Conservation (phyloP, 2,113 vertebrate species). For the Calyptommatus sinebrachiatus region DNA sequence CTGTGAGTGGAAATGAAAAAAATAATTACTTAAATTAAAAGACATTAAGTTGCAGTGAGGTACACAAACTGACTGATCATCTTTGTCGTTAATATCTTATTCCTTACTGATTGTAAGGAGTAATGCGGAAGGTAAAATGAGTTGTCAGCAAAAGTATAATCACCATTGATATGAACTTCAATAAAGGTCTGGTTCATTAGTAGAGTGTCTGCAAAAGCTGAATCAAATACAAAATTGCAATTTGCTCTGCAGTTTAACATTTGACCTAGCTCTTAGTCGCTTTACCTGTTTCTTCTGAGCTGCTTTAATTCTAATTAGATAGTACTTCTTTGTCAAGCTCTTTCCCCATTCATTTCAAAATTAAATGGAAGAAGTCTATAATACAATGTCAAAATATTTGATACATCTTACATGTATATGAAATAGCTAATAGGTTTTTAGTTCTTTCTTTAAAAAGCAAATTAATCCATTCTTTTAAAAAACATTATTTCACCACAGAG, state of each 20-base stretch:
- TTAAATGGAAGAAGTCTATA: not conserved
- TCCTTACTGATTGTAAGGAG: constrained; percentile 52
- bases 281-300: constrained; percentile 23
- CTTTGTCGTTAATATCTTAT: constrained; percentile 64
- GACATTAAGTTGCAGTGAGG: constrained; percentile 48
- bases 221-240: constrained; percentile 52
- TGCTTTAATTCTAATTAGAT: constrained; percentile 39
- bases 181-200: constrained; percentile 62
- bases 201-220: constrained; percentile 38
- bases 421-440: not conserved
- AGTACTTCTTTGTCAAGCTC: constrained; percentile 7
- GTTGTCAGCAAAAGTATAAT: constrained; percentile 65
- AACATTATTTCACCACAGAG: not conserved
- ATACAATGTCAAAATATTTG: too few species aligned
- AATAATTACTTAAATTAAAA: constrained; percentile 60
- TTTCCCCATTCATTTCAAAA: not conserved
- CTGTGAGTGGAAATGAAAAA: constrained; percentile 29
- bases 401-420: not conserved
- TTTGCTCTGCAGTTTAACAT: constrained; percentile 51
- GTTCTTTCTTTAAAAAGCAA: not conserved
- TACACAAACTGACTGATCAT: constrained; percentile 51
- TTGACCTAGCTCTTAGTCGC: constrained; percentile 51
- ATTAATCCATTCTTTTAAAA: not conserved
- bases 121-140: constrained; percentile 60
- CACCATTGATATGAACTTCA: constrained; percentile 49